A percentile compares a stretch with the other conserved stretches of the same genome.
Evolutionary conservation across 2,797 vertebrate genomes (phyloP).

Genomic region (Heterohyrax brucei): DNA sequence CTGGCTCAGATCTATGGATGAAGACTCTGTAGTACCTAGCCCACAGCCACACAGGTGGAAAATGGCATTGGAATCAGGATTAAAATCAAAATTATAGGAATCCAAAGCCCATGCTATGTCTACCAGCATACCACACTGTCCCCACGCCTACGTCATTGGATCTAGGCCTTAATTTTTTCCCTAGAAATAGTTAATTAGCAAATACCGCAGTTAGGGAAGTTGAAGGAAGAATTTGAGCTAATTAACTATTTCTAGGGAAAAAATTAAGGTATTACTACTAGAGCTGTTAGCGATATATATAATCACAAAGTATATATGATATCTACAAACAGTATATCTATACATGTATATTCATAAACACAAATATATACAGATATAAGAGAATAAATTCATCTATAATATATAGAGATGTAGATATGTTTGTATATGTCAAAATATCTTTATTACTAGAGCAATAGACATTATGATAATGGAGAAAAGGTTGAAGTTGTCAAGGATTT

Average conservation of each 20-base stretch:
- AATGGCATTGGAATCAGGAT: not conserved
- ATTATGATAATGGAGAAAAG: too few relatives aligned
- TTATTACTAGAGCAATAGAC: too few relatives aligned
- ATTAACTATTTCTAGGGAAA: not conserved
- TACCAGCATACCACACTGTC: too few relatives aligned
- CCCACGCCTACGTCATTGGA: not conserved
- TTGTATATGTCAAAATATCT: too few relatives aligned
- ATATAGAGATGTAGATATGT: not conserved
- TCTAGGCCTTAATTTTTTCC: not conserved
- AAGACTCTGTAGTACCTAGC: not conserved
- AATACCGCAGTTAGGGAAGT: not conserved
- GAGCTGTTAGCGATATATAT: not conserved
- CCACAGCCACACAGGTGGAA: not conserved
- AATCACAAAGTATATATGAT: not conserved
- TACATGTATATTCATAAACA: not conserved
- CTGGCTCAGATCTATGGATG: not conserved
- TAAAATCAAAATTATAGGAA: not conserved
- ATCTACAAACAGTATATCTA: not conserved
- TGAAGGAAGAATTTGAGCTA: not conserved
- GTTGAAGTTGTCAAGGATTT: too few relatives aligned
- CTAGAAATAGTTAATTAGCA: not conserved
- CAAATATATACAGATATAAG: not conserved
- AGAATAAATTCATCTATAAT: not conserved
- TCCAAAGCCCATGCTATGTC: not conserved
- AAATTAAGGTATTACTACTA: constrained; percentile 42